These are phyloP conservation scores for Sandelia bainsii DNA, from an alignment of 2,797 vertebrate species.

Conservation along the genomic window DNA sequence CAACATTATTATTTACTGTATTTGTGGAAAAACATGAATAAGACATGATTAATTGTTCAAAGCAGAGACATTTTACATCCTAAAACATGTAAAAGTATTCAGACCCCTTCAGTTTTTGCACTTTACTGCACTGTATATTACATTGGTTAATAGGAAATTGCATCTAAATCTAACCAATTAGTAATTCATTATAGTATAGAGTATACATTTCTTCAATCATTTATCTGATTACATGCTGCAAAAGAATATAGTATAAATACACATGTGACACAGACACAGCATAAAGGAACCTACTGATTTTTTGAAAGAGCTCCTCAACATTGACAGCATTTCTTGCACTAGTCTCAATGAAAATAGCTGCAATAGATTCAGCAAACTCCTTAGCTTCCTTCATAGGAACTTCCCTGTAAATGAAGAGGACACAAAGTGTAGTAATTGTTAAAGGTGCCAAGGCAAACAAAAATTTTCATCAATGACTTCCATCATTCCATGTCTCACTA, in stretches of 20 bases:
- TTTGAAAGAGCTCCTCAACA: constrained; percentile 97
- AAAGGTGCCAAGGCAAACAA: not conserved
- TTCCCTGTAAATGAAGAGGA: constrained; percentile 84
- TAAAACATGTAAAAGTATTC: not conserved
- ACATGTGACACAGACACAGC: not conserved
- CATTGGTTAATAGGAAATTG: too few species aligned
- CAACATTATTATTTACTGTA: not conserved
- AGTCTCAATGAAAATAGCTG: constrained; percentile 97
- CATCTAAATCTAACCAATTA: too few species aligned
- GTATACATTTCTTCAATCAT: not conserved
- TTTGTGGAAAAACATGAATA: not conserved
- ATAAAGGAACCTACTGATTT: constrained; percentile 91
- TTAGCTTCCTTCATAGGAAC: constrained; percentile 97
- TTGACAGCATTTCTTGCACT: constrained; percentile 98
- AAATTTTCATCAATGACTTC: constrained; percentile 10
- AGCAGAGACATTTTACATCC: not conserved
- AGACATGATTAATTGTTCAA: not conserved
- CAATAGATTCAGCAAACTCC: constrained; percentile 97
- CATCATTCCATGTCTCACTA: constrained; percentile 4
- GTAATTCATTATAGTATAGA: too few species aligned
- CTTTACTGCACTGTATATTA: not conserved
- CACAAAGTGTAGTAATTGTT: not conserved
- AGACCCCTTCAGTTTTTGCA: too few species aligned
- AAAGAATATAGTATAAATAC: not conserved
- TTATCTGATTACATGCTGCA: not conserved